These are phyloP conservation scores for Ctenopoma kingsleyae DNA, from an alignment of 2,797 vertebrate genomes.

Conservation along the genomic window DNA sequence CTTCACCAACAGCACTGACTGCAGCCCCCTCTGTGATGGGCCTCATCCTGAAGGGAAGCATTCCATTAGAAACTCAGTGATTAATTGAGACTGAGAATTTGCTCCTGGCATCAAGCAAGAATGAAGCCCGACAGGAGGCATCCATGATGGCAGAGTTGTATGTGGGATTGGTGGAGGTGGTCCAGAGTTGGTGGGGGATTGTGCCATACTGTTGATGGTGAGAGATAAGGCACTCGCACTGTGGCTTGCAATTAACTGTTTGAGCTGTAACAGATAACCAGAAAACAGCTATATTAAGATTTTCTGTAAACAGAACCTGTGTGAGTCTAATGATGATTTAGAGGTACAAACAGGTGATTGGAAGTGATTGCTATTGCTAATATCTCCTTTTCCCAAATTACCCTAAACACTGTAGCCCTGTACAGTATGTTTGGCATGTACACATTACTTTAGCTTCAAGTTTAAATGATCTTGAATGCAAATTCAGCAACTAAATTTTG, in stretches of 20 bases:
- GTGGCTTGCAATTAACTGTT: slow-evolving; percentile 56
- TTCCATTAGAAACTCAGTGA: slow-evolving; percentile 83
- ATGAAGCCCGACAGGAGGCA: slow-evolving; percentile 74
- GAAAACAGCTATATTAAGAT: slow-evolving; percentile 30
- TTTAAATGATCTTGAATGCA: not conserved
- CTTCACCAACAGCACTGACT: slow-evolving; percentile 76
- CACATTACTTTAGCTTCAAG: not conserved
- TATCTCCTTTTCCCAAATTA: slow-evolving; percentile 1
- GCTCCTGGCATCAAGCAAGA: slow-evolving; percentile 69
- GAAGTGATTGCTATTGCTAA: not conserved
- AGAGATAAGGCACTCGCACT: slow-evolving; percentile 50
- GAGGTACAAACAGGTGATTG: not conserved
- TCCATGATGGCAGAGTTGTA: slow-evolving; percentile 49
- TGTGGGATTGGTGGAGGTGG: slow-evolving; percentile 55
- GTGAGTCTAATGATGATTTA: slow-evolving; percentile 61
- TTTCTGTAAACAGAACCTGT: slow-evolving; percentile 69
- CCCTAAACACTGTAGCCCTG: not conserved
- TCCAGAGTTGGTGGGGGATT: slow-evolving; percentile 46
- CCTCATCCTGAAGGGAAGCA: slow-evolving; percentile 82
- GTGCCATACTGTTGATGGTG: slow-evolving; percentile 47
- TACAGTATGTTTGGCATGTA: not conserved
- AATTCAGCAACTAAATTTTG: not conserved
- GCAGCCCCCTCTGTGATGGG: slow-evolving; percentile 80
- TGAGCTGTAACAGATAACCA: slow-evolving; percentile 44
- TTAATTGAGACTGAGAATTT: slow-evolving; percentile 81